Conservation (phyloP, 2,888 invertebrate genomes). For the Dryadula phaetusa region DNA sequence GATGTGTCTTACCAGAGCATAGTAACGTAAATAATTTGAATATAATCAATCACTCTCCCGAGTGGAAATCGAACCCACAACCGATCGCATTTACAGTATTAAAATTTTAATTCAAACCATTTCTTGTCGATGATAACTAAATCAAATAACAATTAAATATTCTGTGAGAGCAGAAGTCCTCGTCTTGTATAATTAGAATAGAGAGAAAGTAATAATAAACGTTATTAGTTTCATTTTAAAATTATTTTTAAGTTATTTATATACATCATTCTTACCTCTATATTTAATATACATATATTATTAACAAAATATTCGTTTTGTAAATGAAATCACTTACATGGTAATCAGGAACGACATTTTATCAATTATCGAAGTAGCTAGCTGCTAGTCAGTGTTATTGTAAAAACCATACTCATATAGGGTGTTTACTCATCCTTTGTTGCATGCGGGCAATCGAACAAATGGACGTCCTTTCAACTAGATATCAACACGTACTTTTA, state of each 20-base stretch:
- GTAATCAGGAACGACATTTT: background rate
- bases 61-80: too few species aligned
- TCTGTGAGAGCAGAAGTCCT: too few species aligned
- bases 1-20: too few species aligned
- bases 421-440: conserved; percentile 22
- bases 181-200: too few species aligned
- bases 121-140: too few species aligned
- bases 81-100: too few species aligned
- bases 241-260: background rate
- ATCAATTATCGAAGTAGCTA: conserved; percentile 8
- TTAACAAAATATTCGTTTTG: background rate
- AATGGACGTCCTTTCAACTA: conserved; percentile 23
- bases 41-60: too few species aligned
- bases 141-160: too few species aligned
- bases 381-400: conserved; percentile 6
- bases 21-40: too few species aligned
- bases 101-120: too few species aligned
- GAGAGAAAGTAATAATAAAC: too few species aligned
- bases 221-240: background rate
- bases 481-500: background rate
- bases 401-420: background rate
- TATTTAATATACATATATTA: background rate
- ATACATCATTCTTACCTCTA: too few species aligned
- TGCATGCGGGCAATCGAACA: conserved; percentile 23
- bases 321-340: background rate